These are phyloP conservation scores for Fragum sueziense DNA, from an alignment of 2,888 invertebrate genomes.

Conservation along the genomic window DNA sequence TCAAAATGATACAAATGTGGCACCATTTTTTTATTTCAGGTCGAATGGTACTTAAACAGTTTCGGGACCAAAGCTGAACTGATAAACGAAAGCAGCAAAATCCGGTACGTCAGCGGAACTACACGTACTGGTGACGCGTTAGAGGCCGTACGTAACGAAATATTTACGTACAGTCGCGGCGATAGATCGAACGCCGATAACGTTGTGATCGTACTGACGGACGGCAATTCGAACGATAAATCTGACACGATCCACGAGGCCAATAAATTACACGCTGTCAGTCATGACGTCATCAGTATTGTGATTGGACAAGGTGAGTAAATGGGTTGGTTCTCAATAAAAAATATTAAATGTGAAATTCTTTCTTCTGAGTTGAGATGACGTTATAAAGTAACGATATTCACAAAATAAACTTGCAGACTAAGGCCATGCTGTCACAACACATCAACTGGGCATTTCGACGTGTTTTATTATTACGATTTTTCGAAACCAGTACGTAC, in stretches of 20 bases:
- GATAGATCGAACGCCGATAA: constrained; percentile 46
- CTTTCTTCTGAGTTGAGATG: no score
- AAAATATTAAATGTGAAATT: no score
- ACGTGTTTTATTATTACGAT: no score
- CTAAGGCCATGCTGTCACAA: no score
- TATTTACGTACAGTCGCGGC: constrained; percentile 22
- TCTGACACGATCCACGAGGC: constrained; percentile 41
- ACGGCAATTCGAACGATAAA: constrained; percentile 48
- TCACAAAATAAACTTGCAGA: no score
- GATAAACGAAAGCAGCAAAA: background rate
- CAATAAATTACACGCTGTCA: constrained; percentile 34
- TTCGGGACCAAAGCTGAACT: constrained; percentile 18
- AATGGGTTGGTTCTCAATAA: no score
- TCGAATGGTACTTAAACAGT: constrained; percentile 40
- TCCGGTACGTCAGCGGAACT: constrained; percentile 37
- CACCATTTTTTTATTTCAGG: constrained; percentile 23
- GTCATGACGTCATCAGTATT: constrained; percentile 51
- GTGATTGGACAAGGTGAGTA: constrained; percentile 42
- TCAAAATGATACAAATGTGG: no score
- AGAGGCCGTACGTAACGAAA: constrained; percentile 31
- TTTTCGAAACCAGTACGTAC: no score
- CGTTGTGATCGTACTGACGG: constrained; percentile 55
- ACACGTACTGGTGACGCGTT: constrained; percentile 46
- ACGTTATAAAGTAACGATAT: no score
- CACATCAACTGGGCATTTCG: no score